These are phyloP conservation scores for Drosophila planitibia DNA, from an alignment of 2,888 invertebrate genomes.

Conservation along the genomic window DNA sequence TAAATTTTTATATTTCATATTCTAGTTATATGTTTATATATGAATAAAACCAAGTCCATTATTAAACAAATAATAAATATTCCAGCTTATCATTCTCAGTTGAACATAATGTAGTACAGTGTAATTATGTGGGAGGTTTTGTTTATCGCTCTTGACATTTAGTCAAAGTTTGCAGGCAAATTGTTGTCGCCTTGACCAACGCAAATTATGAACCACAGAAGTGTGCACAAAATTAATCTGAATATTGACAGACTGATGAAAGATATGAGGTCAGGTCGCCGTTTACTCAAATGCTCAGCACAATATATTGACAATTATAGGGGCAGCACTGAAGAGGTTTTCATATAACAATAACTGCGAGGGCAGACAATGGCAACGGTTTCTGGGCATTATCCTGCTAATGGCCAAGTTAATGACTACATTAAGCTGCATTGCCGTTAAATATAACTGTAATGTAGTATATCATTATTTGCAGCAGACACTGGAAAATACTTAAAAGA, in stretches of 20 bases:
- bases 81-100: background rate
- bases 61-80: background rate
- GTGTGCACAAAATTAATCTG: slow-evolving; percentile 2
- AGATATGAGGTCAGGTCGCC: slow-evolving; percentile 3
- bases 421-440: slow-evolving; percentile 9
- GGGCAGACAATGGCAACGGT: slow-evolving; percentile 16
- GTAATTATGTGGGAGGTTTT: slow-evolving; percentile 11
- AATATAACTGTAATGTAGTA: background rate
- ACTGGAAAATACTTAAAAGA: background rate
- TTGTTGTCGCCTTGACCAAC: background rate
- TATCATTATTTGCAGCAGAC: background rate
- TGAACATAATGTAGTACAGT: slow-evolving; percentile 7
- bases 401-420: slow-evolving; percentile 46
- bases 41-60: background rate
- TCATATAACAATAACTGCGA: slow-evolving; percentile 18
- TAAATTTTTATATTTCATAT: background rate
- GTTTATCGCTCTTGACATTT: slow-evolving; percentile 40
- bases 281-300: slow-evolving; percentile 4
- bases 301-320: slow-evolving; percentile 16
- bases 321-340: slow-evolving; percentile 12
- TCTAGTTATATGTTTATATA: background rate
- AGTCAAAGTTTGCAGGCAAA: slow-evolving; percentile 35
- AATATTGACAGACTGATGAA: slow-evolving; percentile 13
- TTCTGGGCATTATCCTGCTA: slow-evolving; percentile 23
- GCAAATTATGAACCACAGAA: slow-evolving; percentile 14